Percentiles rank a stretch among this genome's conserved stretches.
Conservation (phyloP, 2,888 invertebrate species). For the Scaptomyza cyrtandrae region DNA sequence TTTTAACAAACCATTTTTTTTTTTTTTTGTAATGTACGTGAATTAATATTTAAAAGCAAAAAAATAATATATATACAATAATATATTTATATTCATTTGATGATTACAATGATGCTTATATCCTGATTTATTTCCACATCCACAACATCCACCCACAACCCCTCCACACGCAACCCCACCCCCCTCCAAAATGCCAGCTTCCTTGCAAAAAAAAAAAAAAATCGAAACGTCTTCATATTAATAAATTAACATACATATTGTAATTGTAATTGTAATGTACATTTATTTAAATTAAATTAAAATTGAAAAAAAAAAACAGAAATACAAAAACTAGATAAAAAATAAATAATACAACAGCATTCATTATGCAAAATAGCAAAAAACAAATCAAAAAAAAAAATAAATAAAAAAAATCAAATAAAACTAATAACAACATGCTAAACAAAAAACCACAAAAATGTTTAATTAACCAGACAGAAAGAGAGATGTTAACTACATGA, state of each 20-base stretch:
- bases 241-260: conserved; percentile 41
- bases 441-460: conserved; percentile 30
- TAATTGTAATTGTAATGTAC: conserved; percentile 60
- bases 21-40: conserved; percentile 63
- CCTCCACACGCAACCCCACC: not conserved
- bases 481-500: conserved; percentile 44
- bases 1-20: conserved; percentile 51
- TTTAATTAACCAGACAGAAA: conserved; percentile 50
- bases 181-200: not conserved
- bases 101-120: conserved; percentile 29
- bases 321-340: conserved; percentile 44
- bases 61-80: conserved; percentile 9
- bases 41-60: conserved; percentile 55
- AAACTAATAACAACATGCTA: conserved; percentile 27
- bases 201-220: not conserved
- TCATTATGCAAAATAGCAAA: conserved; percentile 52
- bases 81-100: conserved; percentile 8
- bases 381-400: conserved; percentile 21
- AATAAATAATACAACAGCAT: conserved; percentile 31
- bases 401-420: conserved; percentile 48
- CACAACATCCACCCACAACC: not conserved
- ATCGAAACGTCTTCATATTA: not conserved
- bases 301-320: conserved; percentile 33
- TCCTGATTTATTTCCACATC: not conserved
- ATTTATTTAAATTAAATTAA: conserved; percentile 75